phyloP scores from a whole-genome alignment of 2,113 vertebrate species.

The Probosciger aterrimus region DNA sequence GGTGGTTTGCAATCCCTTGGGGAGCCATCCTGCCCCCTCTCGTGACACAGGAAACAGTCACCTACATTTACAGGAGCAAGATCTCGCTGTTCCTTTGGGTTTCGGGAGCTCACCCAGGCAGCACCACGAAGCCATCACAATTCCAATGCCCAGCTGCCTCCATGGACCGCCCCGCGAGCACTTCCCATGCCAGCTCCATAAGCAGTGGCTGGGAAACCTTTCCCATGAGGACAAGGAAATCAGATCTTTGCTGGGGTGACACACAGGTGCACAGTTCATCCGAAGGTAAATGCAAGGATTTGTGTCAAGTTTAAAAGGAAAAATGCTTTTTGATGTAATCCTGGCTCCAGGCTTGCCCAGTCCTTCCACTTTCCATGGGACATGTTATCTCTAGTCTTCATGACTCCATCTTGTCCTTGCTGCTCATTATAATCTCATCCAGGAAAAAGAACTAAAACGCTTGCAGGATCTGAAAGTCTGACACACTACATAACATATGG shows the following conservation, averaged over 20 bases:
- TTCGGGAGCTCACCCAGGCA: neutral
- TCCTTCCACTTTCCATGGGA: fast-evolving
- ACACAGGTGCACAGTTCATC: neutral
- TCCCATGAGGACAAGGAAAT: neutral
- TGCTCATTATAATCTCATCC: neutral
- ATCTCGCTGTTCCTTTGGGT: neutral
- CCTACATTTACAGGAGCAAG: neutral
- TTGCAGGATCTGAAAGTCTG: neutral
- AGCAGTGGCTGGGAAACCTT: neutral
- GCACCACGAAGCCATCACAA: neutral
- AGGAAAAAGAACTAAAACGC: neutral
- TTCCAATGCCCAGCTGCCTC: neutral
- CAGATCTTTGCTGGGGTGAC: neutral
- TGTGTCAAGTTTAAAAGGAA: neutral
- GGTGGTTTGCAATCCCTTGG: neutral
- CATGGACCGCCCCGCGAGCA: fast-evolving
- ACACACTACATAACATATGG: neutral
- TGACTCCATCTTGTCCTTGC: neutral
- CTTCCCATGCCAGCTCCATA: fast-evolving
- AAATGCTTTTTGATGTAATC: neutral
- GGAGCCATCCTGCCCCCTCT: neutral
- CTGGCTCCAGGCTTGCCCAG: neutral
- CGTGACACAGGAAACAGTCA: neutral
- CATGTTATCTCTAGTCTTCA: neutral
- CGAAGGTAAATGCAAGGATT: neutral